Evolutionary conservation across 1,140 invertebrate species (phyloP).

Genomic region (Linepithema humile): DNA sequence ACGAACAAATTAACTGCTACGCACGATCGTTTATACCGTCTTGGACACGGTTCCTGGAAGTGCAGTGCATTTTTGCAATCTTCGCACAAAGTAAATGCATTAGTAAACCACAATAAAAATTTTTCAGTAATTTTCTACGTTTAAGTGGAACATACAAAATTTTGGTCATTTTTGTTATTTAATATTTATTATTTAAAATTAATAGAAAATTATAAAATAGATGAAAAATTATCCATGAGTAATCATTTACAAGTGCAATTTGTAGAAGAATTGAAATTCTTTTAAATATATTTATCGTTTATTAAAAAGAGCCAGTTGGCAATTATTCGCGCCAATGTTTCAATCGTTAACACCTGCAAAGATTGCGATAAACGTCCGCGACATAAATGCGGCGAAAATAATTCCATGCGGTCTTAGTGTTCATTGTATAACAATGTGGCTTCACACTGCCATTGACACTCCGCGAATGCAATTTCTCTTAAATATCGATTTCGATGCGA

Average conservation of each 20-base stretch:
- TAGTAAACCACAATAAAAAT: neutral
- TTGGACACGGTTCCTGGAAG: slow-evolving; percentile 21
- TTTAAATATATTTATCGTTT: neutral
- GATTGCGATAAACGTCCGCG: neutral
- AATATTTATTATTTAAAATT: neutral
- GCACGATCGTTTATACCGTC: slow-evolving; percentile 19
- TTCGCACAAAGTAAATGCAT: neutral
- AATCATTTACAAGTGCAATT: neutral
- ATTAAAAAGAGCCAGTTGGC: neutral
- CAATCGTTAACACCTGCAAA: neutral
- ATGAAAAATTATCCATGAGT: neutral
- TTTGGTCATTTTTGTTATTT: neutral
- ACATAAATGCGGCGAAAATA: neutral
- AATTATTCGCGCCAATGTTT: neutral
- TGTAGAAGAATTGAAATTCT: neutral
- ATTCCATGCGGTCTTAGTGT: neutral
- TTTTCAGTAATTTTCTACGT: no score
- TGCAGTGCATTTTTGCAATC: neutral
- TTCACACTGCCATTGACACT: slow-evolving; percentile 2
- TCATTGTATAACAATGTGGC: neutral
- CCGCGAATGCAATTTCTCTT: slow-evolving; percentile 31
- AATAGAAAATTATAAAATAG: no score
- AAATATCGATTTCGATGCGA: slow-evolving; percentile 57
- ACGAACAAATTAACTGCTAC: slow-evolving; percentile 52
- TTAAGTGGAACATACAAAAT: no score